Conservation (phyloP, 2,888 invertebrate genomes). For the Oligia latruncula region DNA sequence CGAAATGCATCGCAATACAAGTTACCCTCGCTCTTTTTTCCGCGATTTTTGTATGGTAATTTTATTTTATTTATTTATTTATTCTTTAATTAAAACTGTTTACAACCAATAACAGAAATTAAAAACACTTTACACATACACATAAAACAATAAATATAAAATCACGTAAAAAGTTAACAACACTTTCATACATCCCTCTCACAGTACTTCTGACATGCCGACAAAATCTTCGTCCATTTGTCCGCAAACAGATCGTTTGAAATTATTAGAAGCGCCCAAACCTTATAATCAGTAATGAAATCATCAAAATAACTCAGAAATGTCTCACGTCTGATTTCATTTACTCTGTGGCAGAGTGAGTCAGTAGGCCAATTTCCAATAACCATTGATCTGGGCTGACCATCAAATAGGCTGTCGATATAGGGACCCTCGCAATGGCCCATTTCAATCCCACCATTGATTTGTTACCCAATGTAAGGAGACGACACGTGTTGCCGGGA, state of each 20-base stretch:
- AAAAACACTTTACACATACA: too few species aligned
- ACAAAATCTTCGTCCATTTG: too few species aligned
- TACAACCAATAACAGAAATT: too few species aligned
- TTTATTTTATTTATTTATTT: too few species aligned
- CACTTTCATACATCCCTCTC: too few species aligned
- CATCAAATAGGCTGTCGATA: constrained; percentile 44
- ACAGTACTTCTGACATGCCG: too few species aligned
- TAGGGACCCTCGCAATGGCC: constrained; percentile 43
- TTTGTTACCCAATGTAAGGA: constrained; percentile 49
- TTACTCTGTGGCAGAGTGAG: constrained; percentile 46
- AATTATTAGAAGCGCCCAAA: neutral
- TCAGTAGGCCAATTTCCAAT: constrained; percentile 58
- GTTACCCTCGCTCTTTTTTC: too few species aligned
- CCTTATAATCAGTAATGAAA: neutral
- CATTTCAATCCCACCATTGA: constrained; percentile 52
- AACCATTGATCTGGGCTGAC: constrained; percentile 59
- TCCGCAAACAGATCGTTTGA: too few species aligned
- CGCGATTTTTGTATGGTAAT: neutral
- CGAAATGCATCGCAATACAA: too few species aligned
- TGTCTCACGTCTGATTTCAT: neutral
- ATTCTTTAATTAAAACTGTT: too few species aligned
- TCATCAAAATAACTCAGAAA: neutral
- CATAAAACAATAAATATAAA: too few species aligned
- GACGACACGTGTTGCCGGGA: constrained; percentile 29
- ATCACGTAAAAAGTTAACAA: too few species aligned